Evolutionary conservation across 2,888 invertebrate species (phyloP).

Genomic region (Leuctra nigra): DNA sequence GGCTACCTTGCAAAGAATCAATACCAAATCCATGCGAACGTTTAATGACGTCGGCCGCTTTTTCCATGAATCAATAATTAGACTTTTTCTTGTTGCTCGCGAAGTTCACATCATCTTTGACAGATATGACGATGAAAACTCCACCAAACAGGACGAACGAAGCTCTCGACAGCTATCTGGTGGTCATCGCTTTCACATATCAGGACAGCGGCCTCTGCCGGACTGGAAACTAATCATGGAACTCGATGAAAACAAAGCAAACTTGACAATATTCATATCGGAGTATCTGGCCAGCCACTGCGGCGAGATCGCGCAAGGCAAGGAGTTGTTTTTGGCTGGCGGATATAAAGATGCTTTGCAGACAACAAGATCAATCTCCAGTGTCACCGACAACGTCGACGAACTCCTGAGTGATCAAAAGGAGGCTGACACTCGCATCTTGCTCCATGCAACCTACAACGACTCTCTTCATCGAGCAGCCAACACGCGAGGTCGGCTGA

Average conservation of each 20-base stretch:
- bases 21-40: background rate
- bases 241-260: background rate
- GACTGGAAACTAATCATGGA: background rate
- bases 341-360: background rate
- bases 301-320: background rate
- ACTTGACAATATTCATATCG: background rate
- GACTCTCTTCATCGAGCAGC: background rate
- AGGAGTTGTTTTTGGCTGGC: background rate
- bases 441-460: background rate
- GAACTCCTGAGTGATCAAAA: background rate
- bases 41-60: background rate
- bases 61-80: background rate
- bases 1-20: background rate
- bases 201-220: background rate
- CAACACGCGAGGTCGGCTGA: background rate
- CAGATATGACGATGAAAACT: background rate
- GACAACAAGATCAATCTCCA: background rate
- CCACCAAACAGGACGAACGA: background rate
- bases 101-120: conserved; percentile 1
- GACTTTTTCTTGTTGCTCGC: background rate
- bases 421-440: background rate
- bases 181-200: conserved; percentile 1
- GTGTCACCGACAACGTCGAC: background rate
- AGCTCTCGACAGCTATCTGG: background rate
- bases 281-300: background rate